phyloP scores from a whole-genome alignment of 2,888 invertebrate genomes.

The Agrochola lychnidis region DNA sequence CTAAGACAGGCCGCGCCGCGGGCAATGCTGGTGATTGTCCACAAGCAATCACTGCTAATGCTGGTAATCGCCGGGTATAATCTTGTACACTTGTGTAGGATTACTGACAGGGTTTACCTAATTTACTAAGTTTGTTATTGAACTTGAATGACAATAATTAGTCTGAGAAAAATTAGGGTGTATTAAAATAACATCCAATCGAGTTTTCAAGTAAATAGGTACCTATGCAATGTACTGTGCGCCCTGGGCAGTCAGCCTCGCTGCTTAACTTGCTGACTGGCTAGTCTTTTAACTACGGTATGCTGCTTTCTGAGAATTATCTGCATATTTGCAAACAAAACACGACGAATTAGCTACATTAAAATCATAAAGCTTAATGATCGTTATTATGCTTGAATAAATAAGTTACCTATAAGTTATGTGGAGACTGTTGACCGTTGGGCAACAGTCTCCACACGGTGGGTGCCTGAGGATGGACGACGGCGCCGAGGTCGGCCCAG shows the following conservation, averaged over 20 bases:
- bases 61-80: slow-evolving; percentile 25
- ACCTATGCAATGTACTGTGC: background rate
- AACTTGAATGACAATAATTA: background rate
- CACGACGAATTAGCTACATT: too few relatives aligned
- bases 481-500: too few relatives aligned
- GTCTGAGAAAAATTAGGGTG: background rate
- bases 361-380: too few relatives aligned
- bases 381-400: too few relatives aligned
- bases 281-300: too few relatives aligned
- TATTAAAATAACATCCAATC: background rate
- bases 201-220: background rate
- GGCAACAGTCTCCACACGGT: too few relatives aligned
- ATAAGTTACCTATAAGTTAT: too few relatives aligned
- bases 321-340: too few relatives aligned
- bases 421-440: too few relatives aligned
- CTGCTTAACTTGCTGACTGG: background rate
- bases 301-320: background rate
- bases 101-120: slow-evolving; percentile 13
- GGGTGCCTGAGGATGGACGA: too few relatives aligned
- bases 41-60: slow-evolving; percentile 52
- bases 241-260: background rate
- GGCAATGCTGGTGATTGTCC: slow-evolving; percentile 53
- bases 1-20: slow-evolving; percentile 28
- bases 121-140: slow-evolving; percentile 12
- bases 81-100: slow-evolving; percentile 11